A percentile compares a stretch with the other conserved stretches of the same genome.
These are phyloP conservation scores for Drosophila ananassae DNA, from an alignment of 1,140 invertebrate species.

Conservation along the genomic window DNA sequence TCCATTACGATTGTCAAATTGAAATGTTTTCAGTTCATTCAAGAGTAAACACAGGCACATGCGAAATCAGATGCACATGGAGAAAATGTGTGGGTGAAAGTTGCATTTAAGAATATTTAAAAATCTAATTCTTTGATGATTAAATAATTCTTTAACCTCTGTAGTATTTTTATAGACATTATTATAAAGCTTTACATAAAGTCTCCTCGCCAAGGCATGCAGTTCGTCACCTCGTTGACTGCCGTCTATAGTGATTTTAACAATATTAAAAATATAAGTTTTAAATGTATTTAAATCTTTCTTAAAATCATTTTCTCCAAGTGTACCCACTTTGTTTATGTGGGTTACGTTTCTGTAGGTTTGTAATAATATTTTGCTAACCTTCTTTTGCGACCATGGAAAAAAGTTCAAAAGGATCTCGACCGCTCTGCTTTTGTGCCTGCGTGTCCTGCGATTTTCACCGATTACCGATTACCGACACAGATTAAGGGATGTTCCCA, in stretches of 20 bases:
- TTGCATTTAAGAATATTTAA: background rate
- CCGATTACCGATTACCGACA: conserved; percentile 77
- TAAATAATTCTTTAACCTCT: too few relatives aligned
- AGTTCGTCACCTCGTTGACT: too few relatives aligned
- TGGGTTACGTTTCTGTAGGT: conserved; percentile 66
- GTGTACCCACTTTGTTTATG: conserved; percentile 49
- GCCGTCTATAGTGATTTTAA: too few relatives aligned
- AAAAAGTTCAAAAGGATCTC: conserved; percentile 82
- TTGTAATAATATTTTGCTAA: conserved; percentile 84
- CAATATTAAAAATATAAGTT: too few relatives aligned
- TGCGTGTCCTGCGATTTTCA: conserved; percentile 34
- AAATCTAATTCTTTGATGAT: too few relatives aligned
- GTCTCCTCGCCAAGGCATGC: too few relatives aligned
- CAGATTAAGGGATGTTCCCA: conserved; percentile 82
- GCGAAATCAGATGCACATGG: conserved; percentile 22
- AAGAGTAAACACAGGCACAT: conserved; percentile 64
- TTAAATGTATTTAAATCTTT: too few relatives aligned
- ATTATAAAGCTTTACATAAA: too few relatives aligned
- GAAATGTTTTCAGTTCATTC: conserved; percentile 81
- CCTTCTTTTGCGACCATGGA: conserved; percentile 75
- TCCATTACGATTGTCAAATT: conserved; percentile 68
- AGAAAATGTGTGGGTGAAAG: background rate
- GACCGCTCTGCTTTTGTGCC: conserved; percentile 63
- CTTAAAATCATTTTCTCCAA: background rate
- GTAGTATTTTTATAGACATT: too few relatives aligned